Evolutionary conservation across 2,888 invertebrate species (phyloP).

Genomic region (Archips xylosteana): DNA sequence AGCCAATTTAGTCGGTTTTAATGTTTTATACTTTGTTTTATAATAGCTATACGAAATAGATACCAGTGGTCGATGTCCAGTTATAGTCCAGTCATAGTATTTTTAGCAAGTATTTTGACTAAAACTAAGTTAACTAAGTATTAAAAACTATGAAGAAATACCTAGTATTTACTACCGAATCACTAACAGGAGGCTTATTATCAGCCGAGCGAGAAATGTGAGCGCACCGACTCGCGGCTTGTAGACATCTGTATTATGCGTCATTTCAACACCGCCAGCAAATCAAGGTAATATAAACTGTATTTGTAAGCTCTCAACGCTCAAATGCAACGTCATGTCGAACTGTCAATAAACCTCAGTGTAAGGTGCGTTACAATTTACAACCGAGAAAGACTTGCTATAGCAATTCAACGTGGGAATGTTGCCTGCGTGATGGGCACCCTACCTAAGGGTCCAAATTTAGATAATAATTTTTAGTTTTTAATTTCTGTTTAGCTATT

Average conservation of each 20-base stretch:
- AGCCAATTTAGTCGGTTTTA: too few relatives aligned
- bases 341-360: neutral
- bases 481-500: too few relatives aligned
- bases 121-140: neutral
- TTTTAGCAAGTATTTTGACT: neutral
- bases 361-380: neutral
- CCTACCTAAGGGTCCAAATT: too few relatives aligned
- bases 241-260: slow-evolving; percentile 1
- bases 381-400: neutral
- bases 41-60: too few relatives aligned
- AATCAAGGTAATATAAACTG: neutral
- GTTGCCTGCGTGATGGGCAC: too few relatives aligned
- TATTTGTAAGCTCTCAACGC: neutral
- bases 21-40: too few relatives aligned
- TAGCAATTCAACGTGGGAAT: too few relatives aligned
- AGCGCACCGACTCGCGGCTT: slow-evolving; percentile 16
- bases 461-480: too few relatives aligned
- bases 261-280: neutral
- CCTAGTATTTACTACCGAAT: slow-evolving; percentile 6
- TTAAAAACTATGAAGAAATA: neutral
- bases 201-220: slow-evolving; percentile 26
- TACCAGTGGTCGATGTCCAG: too few relatives aligned
- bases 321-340: neutral
- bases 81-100: too few relatives aligned
- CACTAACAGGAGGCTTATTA: slow-evolving; percentile 19